Base-by-base conservation (phyloP, 2,888 invertebrate genomes). In the Petrolisthes manimaculis region DNA sequence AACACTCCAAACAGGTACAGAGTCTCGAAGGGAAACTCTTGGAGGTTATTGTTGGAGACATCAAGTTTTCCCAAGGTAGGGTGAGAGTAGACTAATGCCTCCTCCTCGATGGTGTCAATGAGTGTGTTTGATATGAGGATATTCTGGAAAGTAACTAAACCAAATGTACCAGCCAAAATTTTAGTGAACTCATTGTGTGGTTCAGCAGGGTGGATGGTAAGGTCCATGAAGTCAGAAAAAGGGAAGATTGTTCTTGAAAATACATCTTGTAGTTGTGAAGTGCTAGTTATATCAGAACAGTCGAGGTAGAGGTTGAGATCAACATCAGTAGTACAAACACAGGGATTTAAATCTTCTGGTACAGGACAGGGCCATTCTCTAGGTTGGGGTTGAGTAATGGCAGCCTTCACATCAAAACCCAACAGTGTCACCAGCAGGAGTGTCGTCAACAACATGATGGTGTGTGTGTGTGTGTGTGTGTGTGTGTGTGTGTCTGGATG, bases 21-120 rank as follows among this genome's bases (percentile, higher is more conserved):
- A 18, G 61, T 82, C 75, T 86, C 82, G 82, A 86, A 86, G 53
- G 86, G 82, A 67, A 86, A 86, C 71, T 8, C 53, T 14, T 5
- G 8, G 37, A 86, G 24, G n/a, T 86, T 3, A 55, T 86, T 86
- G 56, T 53, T 51, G 12, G 4, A 18, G 9, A 86, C 9, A 12
- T 82, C 54, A n/a, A 86, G 61, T 4, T 14, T 6, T 8, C 4
- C 6, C 18, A 86, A 56, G 5, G 86, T 82, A 18, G 3, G 51
- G 71, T 86, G 86, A 4, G 86, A 86, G 37, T 82, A 56, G 12
- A 21, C 75, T 9, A 86, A 56, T 51, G 61, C 77, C 37, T 82
- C 69, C n/a, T 86, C 86, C 51, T 86, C 86, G n/a, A 86, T 67
- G 12, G 82, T 75, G 51, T 56, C 18, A 51, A 86, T 71, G 6